phyloP scores from a whole-genome alignment of 2,888 invertebrate genomes.

The Ormyrus rosae region DNA sequence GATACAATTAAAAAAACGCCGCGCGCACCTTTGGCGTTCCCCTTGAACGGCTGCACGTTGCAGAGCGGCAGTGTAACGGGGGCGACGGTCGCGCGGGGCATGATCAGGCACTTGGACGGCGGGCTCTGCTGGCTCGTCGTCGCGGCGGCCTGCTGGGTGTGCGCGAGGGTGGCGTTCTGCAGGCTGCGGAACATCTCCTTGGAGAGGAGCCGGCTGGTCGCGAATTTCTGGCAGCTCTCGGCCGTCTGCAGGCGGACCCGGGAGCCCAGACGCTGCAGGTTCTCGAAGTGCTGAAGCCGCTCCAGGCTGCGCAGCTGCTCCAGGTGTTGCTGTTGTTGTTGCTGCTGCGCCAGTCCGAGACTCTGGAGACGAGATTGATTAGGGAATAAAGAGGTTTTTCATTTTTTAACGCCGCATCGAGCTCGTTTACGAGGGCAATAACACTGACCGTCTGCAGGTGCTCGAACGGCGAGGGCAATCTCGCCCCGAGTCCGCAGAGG shows the following conservation, averaged over 20 bases:
- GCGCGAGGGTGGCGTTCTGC: constrained; percentile 13
- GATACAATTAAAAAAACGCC: no score
- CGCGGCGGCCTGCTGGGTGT: constrained; percentile 8
- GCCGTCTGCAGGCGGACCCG: constrained; percentile 1
- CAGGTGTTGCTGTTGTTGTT: constrained; percentile 34
- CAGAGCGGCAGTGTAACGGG: constrained; percentile 50
- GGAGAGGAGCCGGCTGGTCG: background rate
- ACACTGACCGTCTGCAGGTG: constrained; percentile 15
- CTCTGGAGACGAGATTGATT: background rate
- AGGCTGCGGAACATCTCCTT: constrained; percentile 31
- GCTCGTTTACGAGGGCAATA: background rate
- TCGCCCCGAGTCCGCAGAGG: background rate
- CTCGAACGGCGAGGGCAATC: background rate
- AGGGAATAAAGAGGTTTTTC: background rate
- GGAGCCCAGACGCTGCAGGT: constrained; percentile 27
- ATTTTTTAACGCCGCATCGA: no score
- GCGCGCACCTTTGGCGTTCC: constrained; percentile 40
- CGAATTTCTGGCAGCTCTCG: background rate
- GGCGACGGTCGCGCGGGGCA: constrained; percentile 7
- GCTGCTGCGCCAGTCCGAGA: constrained; percentile 7
- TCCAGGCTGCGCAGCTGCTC: constrained; percentile 41
- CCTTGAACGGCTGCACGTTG: constrained; percentile 42
- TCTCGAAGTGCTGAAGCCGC: constrained; percentile 43
- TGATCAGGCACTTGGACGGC: constrained; percentile 40
- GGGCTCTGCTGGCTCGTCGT: constrained; percentile 16